These are phyloP conservation scores for Muscicapa comitata DNA, from an alignment of 2,797 vertebrate species.

Conservation along the genomic window DNA sequence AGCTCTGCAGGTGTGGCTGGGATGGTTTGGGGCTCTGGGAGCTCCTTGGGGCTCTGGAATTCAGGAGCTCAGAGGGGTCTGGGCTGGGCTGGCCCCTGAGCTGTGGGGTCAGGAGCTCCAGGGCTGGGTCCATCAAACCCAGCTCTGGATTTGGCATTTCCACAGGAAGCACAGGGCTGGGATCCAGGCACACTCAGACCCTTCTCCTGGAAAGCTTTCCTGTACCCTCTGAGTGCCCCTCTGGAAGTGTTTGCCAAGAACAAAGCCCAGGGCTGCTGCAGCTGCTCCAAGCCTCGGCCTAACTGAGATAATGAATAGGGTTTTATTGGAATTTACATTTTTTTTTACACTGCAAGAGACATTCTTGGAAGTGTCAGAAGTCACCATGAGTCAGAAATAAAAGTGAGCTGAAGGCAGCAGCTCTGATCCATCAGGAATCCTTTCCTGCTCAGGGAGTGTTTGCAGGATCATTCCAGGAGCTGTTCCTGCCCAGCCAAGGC, in stretches of 20 bases:
- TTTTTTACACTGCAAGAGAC: background rate
- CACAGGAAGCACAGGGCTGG: background rate
- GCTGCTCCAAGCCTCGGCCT: background rate
- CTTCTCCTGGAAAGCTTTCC: background rate
- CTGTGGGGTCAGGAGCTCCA: background rate
- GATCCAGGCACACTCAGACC: background rate
- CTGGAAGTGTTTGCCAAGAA: background rate
- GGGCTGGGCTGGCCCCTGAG: background rate
- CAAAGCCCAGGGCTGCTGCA: background rate
- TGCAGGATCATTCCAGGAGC: background rate
- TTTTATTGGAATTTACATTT: background rate
- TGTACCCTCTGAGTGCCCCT: accelerated
- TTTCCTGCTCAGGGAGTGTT: background rate
- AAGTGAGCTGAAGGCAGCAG: background rate
- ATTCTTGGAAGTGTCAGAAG: background rate
- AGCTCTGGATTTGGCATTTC: background rate
- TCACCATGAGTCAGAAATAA: background rate
- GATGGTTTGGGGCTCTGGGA: background rate
- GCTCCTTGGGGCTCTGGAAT: background rate
- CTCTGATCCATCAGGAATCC: background rate
- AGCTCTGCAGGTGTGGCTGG: background rate
- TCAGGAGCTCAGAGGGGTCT: background rate
- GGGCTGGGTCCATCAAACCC: background rate
- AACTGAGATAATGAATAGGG: background rate
- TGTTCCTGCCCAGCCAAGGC: background rate